Percentiles rank a stretch among this genome's conserved stretches.
phyloP scores from a whole-genome alignment of 2,113 vertebrate species.

The Phrynosoma platyrhinos region DNA sequence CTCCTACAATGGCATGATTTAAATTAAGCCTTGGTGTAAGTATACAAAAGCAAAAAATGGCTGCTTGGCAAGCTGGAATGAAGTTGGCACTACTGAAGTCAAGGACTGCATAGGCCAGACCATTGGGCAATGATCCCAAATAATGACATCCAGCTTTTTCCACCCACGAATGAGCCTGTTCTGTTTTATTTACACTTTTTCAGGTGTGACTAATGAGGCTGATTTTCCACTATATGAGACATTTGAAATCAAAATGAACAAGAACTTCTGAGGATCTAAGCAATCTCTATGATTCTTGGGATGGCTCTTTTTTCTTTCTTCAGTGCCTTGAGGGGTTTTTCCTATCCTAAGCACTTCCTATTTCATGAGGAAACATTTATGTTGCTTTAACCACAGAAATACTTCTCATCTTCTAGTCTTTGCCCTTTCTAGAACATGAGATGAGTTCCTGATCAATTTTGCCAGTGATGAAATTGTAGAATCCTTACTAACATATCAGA shows the following conservation, averaged over 20 bases:
- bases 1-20: too few species aligned
- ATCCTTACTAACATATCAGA: background rate
- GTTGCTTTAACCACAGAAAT: background rate
- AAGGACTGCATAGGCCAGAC: too few species aligned
- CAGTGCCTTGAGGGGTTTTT: background rate
- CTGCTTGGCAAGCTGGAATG: too few species aligned
- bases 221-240: background rate
- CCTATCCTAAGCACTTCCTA: background rate
- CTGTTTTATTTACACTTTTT: too few species aligned
- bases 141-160: too few species aligned
- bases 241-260: background rate
- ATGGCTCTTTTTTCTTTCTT: background rate
- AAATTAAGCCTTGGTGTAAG: too few species aligned
- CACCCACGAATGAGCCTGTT: too few species aligned
- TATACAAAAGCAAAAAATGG: too few species aligned
- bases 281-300: background rate
- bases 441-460: background rate
- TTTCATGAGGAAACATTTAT: background rate
- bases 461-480: background rate
- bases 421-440: background rate
- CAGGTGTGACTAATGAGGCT: background rate
- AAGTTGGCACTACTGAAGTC: too few species aligned
- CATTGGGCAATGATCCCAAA: too few species aligned
- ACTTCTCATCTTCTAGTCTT: background rate
- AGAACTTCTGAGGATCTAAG: background rate